Percentiles rank a stretch among this genome's conserved stretches.
phyloP scores from a whole-genome alignment of 2,113 vertebrate species.

The Panthera tigris region DNA sequence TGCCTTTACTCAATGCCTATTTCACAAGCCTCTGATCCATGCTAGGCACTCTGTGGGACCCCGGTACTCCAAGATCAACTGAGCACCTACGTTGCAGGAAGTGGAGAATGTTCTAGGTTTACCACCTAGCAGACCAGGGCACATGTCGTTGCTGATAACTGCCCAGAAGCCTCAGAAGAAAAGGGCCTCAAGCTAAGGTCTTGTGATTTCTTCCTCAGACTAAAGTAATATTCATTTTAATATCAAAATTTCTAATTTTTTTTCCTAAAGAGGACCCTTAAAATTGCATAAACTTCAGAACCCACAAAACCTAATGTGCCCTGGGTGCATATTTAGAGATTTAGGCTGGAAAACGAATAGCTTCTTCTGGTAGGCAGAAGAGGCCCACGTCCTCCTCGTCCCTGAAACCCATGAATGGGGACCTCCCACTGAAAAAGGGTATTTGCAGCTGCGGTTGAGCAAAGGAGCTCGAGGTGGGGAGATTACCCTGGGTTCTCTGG shows the following conservation, averaged over 20 bases:
- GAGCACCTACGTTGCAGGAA: background rate
- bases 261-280: background rate
- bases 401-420: background rate
- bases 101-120: accelerated
- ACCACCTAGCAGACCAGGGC: background rate
- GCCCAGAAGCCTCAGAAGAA: background rate
- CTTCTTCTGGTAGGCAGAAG: background rate
- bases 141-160: background rate
- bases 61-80: background rate
- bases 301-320: background rate
- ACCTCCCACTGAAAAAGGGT: background rate
- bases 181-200: background rate
- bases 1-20: background rate
- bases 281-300: background rate
- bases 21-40: too few relatives aligned
- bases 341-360: background rate
- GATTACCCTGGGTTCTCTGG: background rate
- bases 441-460: background rate
- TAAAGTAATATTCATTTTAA: background rate
- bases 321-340: background rate
- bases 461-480: background rate
- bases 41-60: background rate
- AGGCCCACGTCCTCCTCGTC: background rate
- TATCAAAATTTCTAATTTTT: background rate
- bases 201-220: background rate